A percentile compares a stretch with the other conserved stretches of the same genome.
Conservation (phyloP, 92 coral and sea anemone genomes). For the Chrysogorgia sp. region DNA sequence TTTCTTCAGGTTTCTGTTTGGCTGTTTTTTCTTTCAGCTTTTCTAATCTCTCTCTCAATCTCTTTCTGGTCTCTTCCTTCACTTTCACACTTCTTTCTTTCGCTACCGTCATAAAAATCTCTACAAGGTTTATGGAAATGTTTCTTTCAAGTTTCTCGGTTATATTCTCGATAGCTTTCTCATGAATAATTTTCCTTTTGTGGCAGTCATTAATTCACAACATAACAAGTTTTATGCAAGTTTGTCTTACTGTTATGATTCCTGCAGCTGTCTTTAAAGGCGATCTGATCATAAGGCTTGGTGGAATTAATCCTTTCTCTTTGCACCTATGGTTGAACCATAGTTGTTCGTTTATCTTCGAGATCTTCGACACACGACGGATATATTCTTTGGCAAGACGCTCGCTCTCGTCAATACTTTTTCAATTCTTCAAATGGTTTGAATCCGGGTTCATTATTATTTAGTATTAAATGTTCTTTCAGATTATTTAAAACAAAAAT, state of each 20-base stretch:
- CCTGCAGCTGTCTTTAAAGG: constrained; percentile 10
- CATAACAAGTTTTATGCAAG: constrained; percentile 6
- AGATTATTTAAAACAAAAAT: too few species aligned
- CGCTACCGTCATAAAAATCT: constrained; percentile 12
- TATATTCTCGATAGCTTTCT: too few species aligned
- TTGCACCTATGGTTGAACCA: constrained; percentile 28
- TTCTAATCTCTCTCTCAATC: constrained; percentile 21
- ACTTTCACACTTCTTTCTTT: constrained; percentile 18
- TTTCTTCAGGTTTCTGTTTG: constrained; percentile 41
- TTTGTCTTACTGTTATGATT: constrained; percentile 17
- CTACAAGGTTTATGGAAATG: constrained; percentile 1
- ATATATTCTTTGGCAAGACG: constrained; percentile 32
- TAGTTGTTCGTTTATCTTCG: constrained; percentile 13
- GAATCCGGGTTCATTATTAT: too few species aligned
- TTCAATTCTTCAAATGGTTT: too few species aligned
- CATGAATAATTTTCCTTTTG: constrained; percentile 1
- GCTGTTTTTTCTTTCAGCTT: constrained; percentile 26
- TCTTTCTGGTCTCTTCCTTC: neutral
- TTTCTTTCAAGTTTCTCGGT: too few species aligned
- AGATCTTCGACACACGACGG: neutral
- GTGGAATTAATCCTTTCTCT: constrained; percentile 18
- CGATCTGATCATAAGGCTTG: constrained; percentile 2
- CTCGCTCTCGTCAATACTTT: constrained; percentile 9
- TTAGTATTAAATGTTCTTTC: too few species aligned
- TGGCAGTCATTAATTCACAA: constrained; percentile 19